Base-by-base conservation (phyloP, 64 coral and sea anemone genomes). In the Actinia equina region DNA sequence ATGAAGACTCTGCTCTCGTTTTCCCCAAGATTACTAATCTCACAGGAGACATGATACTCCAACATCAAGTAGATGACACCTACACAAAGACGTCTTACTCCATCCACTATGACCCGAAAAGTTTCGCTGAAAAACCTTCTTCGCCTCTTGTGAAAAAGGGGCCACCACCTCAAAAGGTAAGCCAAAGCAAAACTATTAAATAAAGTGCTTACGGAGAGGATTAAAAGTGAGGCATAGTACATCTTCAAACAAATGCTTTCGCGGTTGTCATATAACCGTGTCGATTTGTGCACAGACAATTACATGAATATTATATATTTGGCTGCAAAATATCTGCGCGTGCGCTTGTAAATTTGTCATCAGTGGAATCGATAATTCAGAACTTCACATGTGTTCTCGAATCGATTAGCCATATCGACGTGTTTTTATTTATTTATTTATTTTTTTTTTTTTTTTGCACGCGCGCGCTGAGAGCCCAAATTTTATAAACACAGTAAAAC, bases 141-240 rank as follows among this genome's bases (percentile, higher is more conserved):
- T 93, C 92, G 23, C 62, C 83, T 17, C 77, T 82, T 13, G 77
- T 88, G 65, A 62, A 84, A 51, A 89, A 87, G 37, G 46, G 88
- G 19, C 92, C 92, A 3, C 92, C 89, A 54, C 92, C 92, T 18
- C 86, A 83, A 6, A 77, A 89, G 92, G 92, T 94, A 25, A 81
- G 22, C 55, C 55, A 57, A 57, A 57, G 55, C 11, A 57, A 57
- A 57, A 57, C 55, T 65, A n/a, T 37, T 37, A 37, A 37, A 37
- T 37, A 37, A 37, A 37, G 30, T 37, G 30, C 30, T 37, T 37
- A 37, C 30, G 30, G 30, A 37, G 30, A 37, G 30, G 30, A 37
- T 37, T 37, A 37, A 37, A 37, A 37, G 30, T 37, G 30, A 37
- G 30, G 30, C 30, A 37, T 37, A 37, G 30, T 37, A 37, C 30